These are phyloP conservation scores for Sitta carolinensis DNA, from an alignment of 2,797 vertebrate species.

Conservation along the genomic window DNA sequence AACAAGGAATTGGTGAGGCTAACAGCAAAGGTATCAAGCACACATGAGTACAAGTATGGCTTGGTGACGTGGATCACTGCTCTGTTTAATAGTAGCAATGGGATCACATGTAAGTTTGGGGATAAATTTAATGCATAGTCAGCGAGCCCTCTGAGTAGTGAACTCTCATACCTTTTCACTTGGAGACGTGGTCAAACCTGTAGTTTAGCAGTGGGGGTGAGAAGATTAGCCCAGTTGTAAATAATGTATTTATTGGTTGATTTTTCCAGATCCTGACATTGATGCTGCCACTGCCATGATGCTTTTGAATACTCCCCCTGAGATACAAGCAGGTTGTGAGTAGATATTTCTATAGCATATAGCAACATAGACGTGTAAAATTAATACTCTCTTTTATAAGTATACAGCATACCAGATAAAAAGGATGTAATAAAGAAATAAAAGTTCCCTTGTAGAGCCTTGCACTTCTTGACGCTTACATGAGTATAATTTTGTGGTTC, in stretches of 20 bases:
- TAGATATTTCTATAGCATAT: conserved; percentile 83
- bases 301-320: conserved; percentile 86
- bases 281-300: conserved; percentile 85
- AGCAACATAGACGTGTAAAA: conserved; percentile 76
- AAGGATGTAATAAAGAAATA: conserved; percentile 59
- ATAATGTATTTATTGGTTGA: conserved; percentile 86
- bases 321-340: conserved; percentile 86
- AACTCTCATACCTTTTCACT: conserved; percentile 10
- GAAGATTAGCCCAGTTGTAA: conserved; percentile 72
- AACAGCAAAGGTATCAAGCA: neutral
- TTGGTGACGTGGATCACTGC: neutral
- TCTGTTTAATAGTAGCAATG: neutral
- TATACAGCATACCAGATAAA: conserved; percentile 38
- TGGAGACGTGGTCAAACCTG: conserved; percentile 42
- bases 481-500: conserved; percentile 48
- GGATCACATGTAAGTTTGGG: neutral
- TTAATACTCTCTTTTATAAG: conserved; percentile 71
- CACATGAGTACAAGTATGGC: neutral
- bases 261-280: conserved; percentile 83
- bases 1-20: neutral
- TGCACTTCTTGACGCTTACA: conserved; percentile 47
- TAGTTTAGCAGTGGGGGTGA: conserved; percentile 53
- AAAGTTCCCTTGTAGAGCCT: conserved; percentile 25
- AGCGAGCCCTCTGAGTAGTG: neutral
- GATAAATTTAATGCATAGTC: neutral